A percentile compares a stretch with the other conserved stretches of the same genome.
Evolutionary conservation across 2,888 invertebrate genomes (phyloP).

Genomic region (Uropetala carovei): DNA sequence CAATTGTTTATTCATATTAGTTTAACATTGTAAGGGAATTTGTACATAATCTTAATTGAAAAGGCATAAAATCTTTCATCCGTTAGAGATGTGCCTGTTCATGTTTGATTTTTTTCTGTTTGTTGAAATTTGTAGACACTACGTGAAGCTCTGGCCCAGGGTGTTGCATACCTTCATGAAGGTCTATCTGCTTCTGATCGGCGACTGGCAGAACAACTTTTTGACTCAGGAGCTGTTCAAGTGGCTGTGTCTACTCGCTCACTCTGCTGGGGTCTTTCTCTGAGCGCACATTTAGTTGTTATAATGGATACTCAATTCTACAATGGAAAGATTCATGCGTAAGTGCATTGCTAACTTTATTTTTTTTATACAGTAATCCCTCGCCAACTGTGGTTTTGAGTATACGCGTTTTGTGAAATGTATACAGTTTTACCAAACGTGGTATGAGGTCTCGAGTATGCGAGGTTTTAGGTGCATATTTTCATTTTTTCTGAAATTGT

Average conservation of each 20-base stretch:
- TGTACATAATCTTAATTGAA: no score
- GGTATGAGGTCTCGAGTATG: no score
- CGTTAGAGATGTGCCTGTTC: slow-evolving; percentile 25
- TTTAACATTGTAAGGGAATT: no score
- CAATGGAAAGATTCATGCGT: slow-evolving; percentile 82
- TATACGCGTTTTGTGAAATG: no score
- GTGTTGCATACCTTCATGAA: slow-evolving; percentile 98
- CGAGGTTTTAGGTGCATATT: no score
- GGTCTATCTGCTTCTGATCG: slow-evolving; percentile 91
- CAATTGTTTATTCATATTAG: no score
- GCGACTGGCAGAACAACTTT: slow-evolving; percentile 93
- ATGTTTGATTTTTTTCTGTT: slow-evolving; percentile 68
- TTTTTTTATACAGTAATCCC: not conserved
- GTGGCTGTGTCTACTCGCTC: slow-evolving; percentile 94
- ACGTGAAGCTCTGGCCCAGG: slow-evolving; percentile 93
- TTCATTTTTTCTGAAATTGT: no score
- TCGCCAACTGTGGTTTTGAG: no score
- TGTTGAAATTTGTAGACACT: slow-evolving; percentile 84
- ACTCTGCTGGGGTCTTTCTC: slow-evolving; percentile 94
- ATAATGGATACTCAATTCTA: slow-evolving; percentile 97
- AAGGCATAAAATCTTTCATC: not conserved
- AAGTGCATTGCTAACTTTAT: not conserved
- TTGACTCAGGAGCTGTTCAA: slow-evolving; percentile 94
- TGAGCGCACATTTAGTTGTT: slow-evolving; percentile 94
- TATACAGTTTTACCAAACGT: no score